A percentile compares a stretch with the other conserved stretches of the same genome.
Evolutionary conservation across 2,888 invertebrate species (phyloP).

Genomic region (Seira musarum): DNA sequence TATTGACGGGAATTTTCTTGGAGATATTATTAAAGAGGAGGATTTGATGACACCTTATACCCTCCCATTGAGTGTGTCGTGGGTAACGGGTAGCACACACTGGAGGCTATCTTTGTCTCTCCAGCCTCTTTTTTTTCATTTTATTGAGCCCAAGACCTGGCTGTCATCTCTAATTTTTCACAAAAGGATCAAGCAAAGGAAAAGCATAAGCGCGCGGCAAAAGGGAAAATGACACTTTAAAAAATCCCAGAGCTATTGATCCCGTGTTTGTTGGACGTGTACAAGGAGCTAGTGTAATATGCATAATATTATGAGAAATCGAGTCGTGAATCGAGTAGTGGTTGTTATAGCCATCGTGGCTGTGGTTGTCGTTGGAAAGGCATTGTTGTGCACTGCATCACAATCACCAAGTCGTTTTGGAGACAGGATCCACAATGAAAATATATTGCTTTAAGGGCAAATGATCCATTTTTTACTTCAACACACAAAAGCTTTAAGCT

Average conservation of each 20-base stretch:
- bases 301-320: neutral
- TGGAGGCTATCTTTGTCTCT: slow-evolving; percentile 17
- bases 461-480: neutral
- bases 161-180: slow-evolving; percentile 11
- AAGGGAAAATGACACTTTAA: slow-evolving; percentile 8
- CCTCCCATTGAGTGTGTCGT: neutral
- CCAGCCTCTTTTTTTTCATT: neutral
- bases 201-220: neutral
- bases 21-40: slow-evolving; percentile 12
- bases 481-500: neutral
- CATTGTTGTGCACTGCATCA: neutral
- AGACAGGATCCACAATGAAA: neutral
- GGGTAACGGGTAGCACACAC: slow-evolving; percentile 1
- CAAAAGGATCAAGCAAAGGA: neutral
- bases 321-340: no score
- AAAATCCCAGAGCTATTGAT: neutral
- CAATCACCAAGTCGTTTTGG: neutral
- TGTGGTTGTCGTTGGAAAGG: neutral
- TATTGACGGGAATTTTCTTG: slow-evolving; percentile 1
- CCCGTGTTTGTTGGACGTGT: neutral
- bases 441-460: neutral
- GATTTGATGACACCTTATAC: slow-evolving; percentile 5
- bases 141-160: slow-evolving; percentile 7
- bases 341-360: neutral
- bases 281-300: neutral